Evolutionary conservation across 2,113 vertebrate species (phyloP).

Genomic region (Eulemur rufifrons): DNA sequence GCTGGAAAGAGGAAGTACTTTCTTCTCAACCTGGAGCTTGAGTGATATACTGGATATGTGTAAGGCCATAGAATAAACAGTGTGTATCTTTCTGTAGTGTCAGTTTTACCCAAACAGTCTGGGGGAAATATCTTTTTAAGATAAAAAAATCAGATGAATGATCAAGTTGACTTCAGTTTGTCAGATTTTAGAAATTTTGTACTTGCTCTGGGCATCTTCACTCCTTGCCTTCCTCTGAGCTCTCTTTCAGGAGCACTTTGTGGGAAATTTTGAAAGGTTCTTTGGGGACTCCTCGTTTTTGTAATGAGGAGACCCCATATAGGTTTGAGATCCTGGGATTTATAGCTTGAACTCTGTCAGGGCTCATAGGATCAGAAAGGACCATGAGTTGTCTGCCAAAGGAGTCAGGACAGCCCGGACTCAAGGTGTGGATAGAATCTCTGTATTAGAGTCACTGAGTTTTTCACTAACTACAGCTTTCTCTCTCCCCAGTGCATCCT

Average conservation of each 20-base stretch:
- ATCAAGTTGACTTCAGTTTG: background rate
- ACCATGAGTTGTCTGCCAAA: background rate
- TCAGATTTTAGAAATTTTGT: slow-evolving; percentile 25
- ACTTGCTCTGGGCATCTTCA: background rate
- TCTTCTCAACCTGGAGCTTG: background rate
- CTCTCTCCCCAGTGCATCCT: slow-evolving; percentile 49
- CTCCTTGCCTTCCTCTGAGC: background rate
- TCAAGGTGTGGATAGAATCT: background rate
- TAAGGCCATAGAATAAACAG: background rate
- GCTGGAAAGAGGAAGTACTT: background rate
- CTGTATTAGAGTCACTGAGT: background rate
- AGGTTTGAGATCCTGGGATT: background rate
- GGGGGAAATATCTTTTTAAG: background rate
- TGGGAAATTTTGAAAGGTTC: slow-evolving; percentile 26
- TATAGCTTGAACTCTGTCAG: background rate
- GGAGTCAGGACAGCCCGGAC: background rate
- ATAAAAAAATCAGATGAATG: background rate
- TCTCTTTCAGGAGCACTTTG: background rate
- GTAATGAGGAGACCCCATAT: background rate
- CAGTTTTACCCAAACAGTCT: background rate
- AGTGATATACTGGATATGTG: background rate
- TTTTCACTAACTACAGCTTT: slow-evolving; percentile 47
- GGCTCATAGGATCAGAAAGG: background rate
- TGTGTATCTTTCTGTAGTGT: background rate
- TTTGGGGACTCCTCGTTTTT: background rate